phyloP scores from a whole-genome alignment of 2,113 vertebrate species.

The Microtus richardsoni region DNA sequence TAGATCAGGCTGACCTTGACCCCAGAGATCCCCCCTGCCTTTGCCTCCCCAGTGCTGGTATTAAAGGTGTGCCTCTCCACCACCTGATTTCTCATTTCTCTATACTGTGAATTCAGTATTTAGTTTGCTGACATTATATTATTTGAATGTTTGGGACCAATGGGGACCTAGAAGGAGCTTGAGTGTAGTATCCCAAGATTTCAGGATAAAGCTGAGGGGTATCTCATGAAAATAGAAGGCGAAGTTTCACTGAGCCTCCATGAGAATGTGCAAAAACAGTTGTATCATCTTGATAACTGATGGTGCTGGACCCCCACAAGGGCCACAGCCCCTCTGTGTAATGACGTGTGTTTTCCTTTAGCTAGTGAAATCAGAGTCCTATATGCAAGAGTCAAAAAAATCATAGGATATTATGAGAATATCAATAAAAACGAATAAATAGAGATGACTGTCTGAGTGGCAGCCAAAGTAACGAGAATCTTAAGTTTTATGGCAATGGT shows the following conservation, averaged over 20 bases:
- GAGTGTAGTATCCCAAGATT: not conserved
- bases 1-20: too few relatives aligned
- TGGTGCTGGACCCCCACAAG: not conserved
- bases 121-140: not conserved
- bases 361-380: not conserved
- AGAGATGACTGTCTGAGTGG: not conserved
- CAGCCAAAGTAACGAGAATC: not conserved
- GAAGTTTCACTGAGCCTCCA: not conserved
- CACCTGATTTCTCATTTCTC: constrained; percentile 31
- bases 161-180: not conserved
- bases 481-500: constrained; percentile 20
- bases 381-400: not conserved
- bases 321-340: not conserved
- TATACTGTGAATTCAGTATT: not conserved
- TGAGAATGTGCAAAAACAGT: not conserved
- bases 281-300: not conserved
- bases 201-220: not conserved
- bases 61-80: not conserved
- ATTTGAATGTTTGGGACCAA: not conserved
- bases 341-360: not conserved
- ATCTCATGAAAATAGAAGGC: not conserved
- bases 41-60: not conserved
- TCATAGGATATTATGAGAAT: not conserved
- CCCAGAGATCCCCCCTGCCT: not conserved
- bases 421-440: constrained; percentile 27